phyloP scores from a whole-genome alignment of 2,113 vertebrate species.

The Tupaia tana region DNA sequence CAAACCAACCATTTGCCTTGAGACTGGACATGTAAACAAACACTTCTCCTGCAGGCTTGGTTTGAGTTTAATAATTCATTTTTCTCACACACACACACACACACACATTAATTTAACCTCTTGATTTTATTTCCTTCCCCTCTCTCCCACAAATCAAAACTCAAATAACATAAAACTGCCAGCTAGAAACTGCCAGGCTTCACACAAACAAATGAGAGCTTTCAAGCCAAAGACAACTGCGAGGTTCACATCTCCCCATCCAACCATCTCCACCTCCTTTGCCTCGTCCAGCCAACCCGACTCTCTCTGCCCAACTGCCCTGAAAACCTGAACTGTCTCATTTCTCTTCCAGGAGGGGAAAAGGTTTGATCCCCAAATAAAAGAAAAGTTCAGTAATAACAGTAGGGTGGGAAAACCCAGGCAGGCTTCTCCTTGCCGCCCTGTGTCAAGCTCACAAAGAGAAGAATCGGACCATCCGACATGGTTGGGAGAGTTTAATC shows the following conservation, averaged over 20 bases:
- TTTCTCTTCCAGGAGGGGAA: slow-evolving; percentile 56
- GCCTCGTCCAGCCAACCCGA: background rate
- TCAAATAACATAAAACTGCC: slow-evolving; percentile 48
- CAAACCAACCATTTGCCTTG: slow-evolving; percentile 47
- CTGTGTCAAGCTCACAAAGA: slow-evolving; percentile 79
- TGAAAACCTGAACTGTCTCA: background rate
- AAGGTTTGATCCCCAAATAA: slow-evolving; percentile 48
- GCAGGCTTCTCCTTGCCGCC: slow-evolving; percentile 67
- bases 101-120: background rate
- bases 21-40: slow-evolving; percentile 34
- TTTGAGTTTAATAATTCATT: slow-evolving; percentile 16
- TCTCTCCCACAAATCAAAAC: slow-evolving; percentile 62
- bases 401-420: slow-evolving; percentile 3
- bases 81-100: background rate
- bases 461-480: slow-evolving; percentile 77
- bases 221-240: slow-evolving; percentile 53
- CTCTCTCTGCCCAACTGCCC: background rate
- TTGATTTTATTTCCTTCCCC: slow-evolving; percentile 54
- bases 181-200: slow-evolving; percentile 32
- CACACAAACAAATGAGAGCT: slow-evolving; percentile 67
- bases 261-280: background rate
- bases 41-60: background rate
- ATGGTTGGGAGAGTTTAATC: slow-evolving; percentile 85
- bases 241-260: background rate
- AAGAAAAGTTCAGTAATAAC: slow-evolving; percentile 68